These are phyloP conservation scores for Plumapathes pennacea DNA, from an alignment of 92 coral and sea anemone species.

Conservation along the genomic window DNA sequence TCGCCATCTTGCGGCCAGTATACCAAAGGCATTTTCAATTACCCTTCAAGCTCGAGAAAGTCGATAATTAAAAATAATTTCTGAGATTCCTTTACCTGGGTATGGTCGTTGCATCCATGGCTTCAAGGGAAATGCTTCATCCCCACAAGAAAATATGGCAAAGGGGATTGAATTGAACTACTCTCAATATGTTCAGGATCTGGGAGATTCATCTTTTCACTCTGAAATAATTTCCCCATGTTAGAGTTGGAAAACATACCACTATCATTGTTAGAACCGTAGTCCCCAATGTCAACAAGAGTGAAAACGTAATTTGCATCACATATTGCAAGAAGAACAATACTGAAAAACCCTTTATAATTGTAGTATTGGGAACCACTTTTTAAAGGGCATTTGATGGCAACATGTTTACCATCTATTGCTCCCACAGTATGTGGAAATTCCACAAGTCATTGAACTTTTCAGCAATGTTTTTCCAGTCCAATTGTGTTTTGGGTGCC, in stretches of 20 bases:
- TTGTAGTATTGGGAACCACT: conserved; percentile 60
- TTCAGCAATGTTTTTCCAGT: conserved; percentile 55
- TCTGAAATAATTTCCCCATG: conserved; percentile 45
- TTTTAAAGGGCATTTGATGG: conserved; percentile 60
- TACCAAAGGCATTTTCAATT: conserved; percentile 68
- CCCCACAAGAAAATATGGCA: too few species aligned
- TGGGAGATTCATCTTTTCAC: conserved; percentile 24
- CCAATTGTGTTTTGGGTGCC: conserved; percentile 44
- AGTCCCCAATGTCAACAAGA: conserved; percentile 56
- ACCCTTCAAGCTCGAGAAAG: conserved; percentile 62
- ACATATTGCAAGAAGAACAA: conserved; percentile 64
- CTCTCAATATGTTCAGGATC: conserved; percentile 30
- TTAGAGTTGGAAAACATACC: conserved; percentile 54
- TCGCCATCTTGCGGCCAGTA: conserved; percentile 64
- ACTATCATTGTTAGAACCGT: conserved; percentile 60
- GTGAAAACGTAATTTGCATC: conserved; percentile 65
- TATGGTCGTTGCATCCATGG: conserved; percentile 62
- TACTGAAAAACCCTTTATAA: conserved; percentile 50
- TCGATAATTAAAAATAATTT: conserved; percentile 58
- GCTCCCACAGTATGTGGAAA: conserved; percentile 72
- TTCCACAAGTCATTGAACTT: conserved; percentile 60
- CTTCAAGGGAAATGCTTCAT: conserved; percentile 55
- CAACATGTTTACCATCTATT: conserved; percentile 63
- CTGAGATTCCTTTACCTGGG: conserved; percentile 49
- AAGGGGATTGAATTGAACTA: conserved; percentile 8